Evolutionary conservation across 2,888 invertebrate genomes (phyloP).

Genomic region (Yponomeuta evonymella): DNA sequence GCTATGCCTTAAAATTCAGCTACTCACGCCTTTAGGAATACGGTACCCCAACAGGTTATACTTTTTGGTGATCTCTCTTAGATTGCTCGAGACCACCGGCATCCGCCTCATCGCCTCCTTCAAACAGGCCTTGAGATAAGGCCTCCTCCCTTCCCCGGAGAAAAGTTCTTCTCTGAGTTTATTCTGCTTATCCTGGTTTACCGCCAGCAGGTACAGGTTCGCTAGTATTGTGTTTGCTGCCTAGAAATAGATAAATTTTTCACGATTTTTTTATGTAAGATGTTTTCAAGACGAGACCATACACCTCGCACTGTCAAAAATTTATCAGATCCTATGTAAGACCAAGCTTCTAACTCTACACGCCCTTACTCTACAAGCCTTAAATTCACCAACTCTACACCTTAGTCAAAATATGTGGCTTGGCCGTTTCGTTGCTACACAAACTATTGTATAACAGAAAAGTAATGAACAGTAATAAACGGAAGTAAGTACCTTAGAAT

Average conservation of each 20-base stretch:
- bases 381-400: no score
- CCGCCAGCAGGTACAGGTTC: conserved; percentile 71
- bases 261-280: no score
- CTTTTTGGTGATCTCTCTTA: conserved; percentile 59
- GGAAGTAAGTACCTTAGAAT: no score
- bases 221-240: conserved; percentile 66
- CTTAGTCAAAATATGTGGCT: no score
- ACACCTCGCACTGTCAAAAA: no score
- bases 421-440: no score
- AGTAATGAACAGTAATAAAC: no score
- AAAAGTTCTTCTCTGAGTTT: conserved; percentile 63
- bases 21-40: conserved; percentile 65
- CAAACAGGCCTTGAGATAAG: conserved; percentile 78
- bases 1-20: neutral
- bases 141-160: conserved; percentile 59
- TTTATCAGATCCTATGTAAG: no score
- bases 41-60: conserved; percentile 70
- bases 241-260: conserved; percentile 47
- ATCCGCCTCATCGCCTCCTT: conserved; percentile 77
- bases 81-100: conserved; percentile 69
- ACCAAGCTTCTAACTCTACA: no score
- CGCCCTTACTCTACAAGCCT: no score
- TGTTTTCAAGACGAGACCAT: no score
- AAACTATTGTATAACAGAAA: no score
- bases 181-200: conserved; percentile 73